phyloP scores from a whole-genome alignment of 1,140 invertebrate species.

The Condylostylus longicornis region DNA sequence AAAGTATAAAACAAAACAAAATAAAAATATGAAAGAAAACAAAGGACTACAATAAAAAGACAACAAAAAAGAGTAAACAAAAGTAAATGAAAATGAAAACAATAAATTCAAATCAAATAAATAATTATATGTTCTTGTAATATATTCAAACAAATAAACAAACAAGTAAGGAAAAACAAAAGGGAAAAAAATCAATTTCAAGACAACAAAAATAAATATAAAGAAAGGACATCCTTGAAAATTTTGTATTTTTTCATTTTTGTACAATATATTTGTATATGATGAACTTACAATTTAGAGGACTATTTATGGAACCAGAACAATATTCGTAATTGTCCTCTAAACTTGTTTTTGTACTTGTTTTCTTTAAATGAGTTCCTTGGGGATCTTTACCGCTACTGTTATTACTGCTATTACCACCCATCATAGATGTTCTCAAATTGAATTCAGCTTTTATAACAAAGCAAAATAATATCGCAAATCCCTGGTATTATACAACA shows the following conservation, averaged over 20 bases:
- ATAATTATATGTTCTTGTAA: too few relatives aligned
- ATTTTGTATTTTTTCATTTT: not conserved
- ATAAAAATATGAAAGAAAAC: too few relatives aligned
- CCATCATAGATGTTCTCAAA: constrained; percentile 14
- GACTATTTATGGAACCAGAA: constrained; percentile 33
- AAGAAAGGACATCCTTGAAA: not conserved
- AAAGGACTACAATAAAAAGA: too few relatives aligned
- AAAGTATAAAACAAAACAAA: too few relatives aligned
- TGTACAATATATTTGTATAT: not conserved
- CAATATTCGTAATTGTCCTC: constrained; percentile 35
- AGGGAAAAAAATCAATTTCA: not conserved
- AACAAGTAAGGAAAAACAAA: not conserved
- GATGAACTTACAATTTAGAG: constrained; percentile 35
- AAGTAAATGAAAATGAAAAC: too few relatives aligned
- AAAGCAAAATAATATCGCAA: constrained; percentile 34
- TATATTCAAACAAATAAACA: too few relatives aligned
- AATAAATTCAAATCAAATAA: too few relatives aligned
- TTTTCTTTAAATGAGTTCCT: constrained; percentile 22
- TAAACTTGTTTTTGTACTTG: constrained; percentile 24
- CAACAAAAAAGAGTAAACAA: too few relatives aligned
- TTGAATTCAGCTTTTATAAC: constrained; percentile 34
- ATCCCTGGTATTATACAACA: too few relatives aligned
- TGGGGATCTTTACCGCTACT: constrained; percentile 19
- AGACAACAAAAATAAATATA: too few relatives aligned
- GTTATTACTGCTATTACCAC: constrained; percentile 13